Percentiles rank a stretch among this genome's conserved stretches.
Conservation (phyloP, 2,888 invertebrate genomes). For the Hydroisotoma schaefferi region DNA sequence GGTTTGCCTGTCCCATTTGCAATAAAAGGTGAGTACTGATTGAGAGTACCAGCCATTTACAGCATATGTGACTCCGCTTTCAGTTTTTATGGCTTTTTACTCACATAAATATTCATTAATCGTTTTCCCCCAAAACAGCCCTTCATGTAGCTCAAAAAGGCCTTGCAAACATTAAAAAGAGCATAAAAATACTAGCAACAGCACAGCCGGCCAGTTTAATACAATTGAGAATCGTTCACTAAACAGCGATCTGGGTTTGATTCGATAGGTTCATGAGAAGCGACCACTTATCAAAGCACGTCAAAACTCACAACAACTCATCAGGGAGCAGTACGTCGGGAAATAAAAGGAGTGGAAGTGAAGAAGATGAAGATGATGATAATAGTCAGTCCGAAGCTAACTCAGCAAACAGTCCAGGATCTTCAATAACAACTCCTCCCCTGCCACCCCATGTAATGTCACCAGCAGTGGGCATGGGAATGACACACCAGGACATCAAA, state of each 20-base stretch:
- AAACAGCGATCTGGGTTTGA: not conserved
- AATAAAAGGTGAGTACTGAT: conserved; percentile 27
- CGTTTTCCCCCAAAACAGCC: no score
- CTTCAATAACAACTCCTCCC: conserved; percentile 53
- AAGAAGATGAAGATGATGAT: conserved; percentile 86
- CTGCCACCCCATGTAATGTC: conserved; percentile 58
- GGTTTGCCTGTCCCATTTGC: conserved; percentile 51
- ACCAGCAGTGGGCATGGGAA: conserved; percentile 52
- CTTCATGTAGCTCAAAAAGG: no score
- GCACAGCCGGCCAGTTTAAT: no score
- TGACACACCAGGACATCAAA: conserved; percentile 47
- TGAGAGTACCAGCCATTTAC: not conserved
- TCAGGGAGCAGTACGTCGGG: conserved; percentile 65
- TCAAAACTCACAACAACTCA: conserved; percentile 57
- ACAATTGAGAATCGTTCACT: no score
- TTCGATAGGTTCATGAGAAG: conserved; percentile 67
- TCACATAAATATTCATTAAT: not conserved
- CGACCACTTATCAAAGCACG: conserved; percentile 58
- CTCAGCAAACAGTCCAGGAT: conserved; percentile 50
- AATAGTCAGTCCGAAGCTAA: conserved; percentile 63
- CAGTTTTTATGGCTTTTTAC: conserved; percentile 1
- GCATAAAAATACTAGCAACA: no score
- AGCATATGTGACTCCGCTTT: no score
- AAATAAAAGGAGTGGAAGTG: conserved; percentile 65
- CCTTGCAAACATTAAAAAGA: no score